Evolutionary conservation across 1,140 invertebrate species (phyloP), one percentile per base, ranked within the genome.

Genomic region (Temnothorax longispinosus): DNA sequence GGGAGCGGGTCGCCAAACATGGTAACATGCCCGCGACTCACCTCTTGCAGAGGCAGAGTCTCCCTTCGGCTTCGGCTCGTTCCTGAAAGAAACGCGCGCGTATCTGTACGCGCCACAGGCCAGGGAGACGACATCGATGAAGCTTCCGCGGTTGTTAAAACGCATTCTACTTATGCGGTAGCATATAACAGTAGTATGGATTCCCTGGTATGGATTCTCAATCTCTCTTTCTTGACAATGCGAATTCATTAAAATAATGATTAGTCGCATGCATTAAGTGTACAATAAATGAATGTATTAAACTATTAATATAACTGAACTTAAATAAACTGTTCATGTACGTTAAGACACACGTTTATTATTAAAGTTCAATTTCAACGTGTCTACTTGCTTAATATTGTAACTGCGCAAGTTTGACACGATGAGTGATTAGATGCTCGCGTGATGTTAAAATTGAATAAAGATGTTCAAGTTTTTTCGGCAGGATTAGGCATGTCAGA

Each of bases 1-100:
- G 91, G 87, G 90, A 90, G 85, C 91, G 87, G 62, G 88, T 92
- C 90, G 78, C 92, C 92, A 90, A 92, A 93, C 90, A 93, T 92
- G 92, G 92, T 89, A 87, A 92, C 90, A 65, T 75, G 85, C 50
- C 54, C 62, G 72, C 85, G 80, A 52, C 58, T 84, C 32, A 77
- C 85, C 72, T 78, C 58, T 62, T 44, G 35, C 58, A 78, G 74
- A 72, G 60, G 54, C 76, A 54, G 67, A 52, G n/a, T 56, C 74
- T 71, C 38, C 64, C 47, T 72, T 41, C 60, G 50, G 8, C 47
- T 47, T 41, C 38, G 58, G 21, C 80, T 62, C 60, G 75, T 65
- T 64, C 47, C 11, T 6, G 75, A 47, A 69, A 60, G 67, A 74
- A 75, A 60, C 54, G 27, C 32, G 44, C 76, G 44, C 52, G 80